phyloP scores from a whole-genome alignment of 2,888 invertebrate species.

The Blomia tropicalis region DNA sequence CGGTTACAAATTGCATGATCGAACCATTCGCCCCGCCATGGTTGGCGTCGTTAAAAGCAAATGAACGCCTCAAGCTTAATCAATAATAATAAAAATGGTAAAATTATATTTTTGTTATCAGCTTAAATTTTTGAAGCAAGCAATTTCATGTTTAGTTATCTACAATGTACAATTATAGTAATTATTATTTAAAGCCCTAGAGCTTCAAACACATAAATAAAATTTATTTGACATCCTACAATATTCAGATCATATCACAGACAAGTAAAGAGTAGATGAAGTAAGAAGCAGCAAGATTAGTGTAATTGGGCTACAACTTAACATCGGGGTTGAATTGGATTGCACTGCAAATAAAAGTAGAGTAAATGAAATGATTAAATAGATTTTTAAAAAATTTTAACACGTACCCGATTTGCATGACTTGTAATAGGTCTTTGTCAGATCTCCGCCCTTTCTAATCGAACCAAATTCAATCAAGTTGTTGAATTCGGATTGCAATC shows the following conservation, averaged over 20 bases:
- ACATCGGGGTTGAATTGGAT: no score
- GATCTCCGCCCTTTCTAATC: constrained; percentile 26
- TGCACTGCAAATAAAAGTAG: background rate
- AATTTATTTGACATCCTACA: background rate
- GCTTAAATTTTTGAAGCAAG: background rate
- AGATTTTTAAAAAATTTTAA: no score
- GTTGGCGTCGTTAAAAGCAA: constrained; percentile 73
- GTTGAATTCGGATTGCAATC: constrained; percentile 62
- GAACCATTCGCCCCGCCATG: constrained; percentile 83
- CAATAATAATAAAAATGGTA: background rate
- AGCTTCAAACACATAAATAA: background rate
- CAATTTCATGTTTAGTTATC: background rate
- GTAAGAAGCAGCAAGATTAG: no score
- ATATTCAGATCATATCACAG: no score
- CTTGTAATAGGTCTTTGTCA: constrained; percentile 30
- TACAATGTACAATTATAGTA: background rate
- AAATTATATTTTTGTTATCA: background rate
- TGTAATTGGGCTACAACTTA: no score
- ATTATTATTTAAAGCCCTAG: no score
- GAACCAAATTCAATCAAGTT: constrained; percentile 40
- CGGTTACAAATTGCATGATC: constrained; percentile 81
- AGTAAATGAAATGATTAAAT: background rate
- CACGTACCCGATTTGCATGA: constrained; percentile 30
- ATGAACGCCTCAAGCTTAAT: background rate
- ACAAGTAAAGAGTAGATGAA: background rate